Evolutionary conservation across 1,140 invertebrate genomes (phyloP).

Genomic region (Bombus waltoni): DNA sequence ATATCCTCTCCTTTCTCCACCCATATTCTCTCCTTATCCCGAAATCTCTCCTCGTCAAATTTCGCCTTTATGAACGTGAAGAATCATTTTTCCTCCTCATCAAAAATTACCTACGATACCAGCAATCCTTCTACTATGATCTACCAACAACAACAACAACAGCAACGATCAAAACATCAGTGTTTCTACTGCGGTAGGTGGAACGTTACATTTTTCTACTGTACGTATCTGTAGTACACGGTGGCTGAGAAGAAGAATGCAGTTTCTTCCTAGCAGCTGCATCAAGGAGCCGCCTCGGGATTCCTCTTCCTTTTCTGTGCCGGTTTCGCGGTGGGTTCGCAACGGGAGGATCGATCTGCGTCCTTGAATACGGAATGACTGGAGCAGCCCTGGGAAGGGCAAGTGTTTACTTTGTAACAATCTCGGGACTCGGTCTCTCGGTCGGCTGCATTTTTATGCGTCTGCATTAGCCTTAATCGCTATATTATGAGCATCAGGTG

Average conservation of each 20-base stretch:
- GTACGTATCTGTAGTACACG: neutral
- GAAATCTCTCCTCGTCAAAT: too few species aligned
- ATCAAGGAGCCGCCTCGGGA: neutral
- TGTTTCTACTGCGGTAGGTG: neutral
- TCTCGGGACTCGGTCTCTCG: conserved; percentile 67
- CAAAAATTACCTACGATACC: too few species aligned
- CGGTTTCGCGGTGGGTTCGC: conserved; percentile 21
- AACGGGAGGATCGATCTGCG: conserved; percentile 47
- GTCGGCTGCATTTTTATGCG: conserved; percentile 68
- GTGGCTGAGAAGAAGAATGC: conserved; percentile 13
- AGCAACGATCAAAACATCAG: neutral
- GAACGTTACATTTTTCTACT: conserved; percentile 26
- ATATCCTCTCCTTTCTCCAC: too few species aligned
- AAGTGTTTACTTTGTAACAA: conserved; percentile 66
- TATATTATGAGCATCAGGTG: conserved; percentile 59
- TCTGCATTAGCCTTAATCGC: conserved; percentile 67
- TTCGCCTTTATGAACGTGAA: too few species aligned
- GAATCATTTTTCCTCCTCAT: neutral
- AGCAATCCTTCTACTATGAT: neutral
- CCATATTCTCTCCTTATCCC: neutral
- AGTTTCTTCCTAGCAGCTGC: conserved; percentile 50
- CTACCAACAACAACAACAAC: too few species aligned
- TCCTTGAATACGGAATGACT: conserved; percentile 67
- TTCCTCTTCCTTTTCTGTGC: conserved; percentile 56
- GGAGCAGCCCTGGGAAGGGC: conserved; percentile 59